phyloP scores from a whole-genome alignment of 2,797 vertebrate species.

The Micromesistius poutassou region DNA sequence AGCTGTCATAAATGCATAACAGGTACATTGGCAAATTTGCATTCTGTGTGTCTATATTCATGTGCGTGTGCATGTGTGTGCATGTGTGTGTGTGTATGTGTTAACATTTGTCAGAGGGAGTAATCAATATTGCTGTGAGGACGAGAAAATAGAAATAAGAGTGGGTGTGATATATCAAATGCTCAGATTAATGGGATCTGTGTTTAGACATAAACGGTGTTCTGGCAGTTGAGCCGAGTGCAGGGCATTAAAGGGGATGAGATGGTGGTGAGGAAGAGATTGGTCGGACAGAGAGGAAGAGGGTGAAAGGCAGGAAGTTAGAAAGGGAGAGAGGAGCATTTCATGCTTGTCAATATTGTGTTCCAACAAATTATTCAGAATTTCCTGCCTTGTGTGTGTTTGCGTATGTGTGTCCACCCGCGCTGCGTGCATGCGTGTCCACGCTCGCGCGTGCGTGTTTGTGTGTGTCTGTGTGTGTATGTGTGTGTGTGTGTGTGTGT shows the following conservation, averaged over 20 bases:
- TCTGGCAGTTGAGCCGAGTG: not conserved
- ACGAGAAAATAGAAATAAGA: not conserved
- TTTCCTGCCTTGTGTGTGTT: conserved; percentile 2
- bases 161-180: not conserved
- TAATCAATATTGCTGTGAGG: not conserved
- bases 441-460: conserved; percentile 13
- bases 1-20: not conserved
- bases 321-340: conserved; percentile 9
- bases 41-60: not conserved
- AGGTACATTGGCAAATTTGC: not conserved
- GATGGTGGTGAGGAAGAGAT: not conserved
- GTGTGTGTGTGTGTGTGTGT: conserved; percentile 16
- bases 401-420: conserved; percentile 1
- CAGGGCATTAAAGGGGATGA: not conserved
- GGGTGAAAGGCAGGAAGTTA: not conserved
- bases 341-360: not conserved
- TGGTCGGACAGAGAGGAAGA: not conserved
- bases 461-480: conserved; percentile 11
- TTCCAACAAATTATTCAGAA: conserved; percentile 13
- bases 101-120: not conserved
- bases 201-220: not conserved
- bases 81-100: too few species aligned
- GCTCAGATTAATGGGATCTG: not conserved
- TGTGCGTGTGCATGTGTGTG: too few species aligned
- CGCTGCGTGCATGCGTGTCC: conserved; percentile 16